These are phyloP conservation scores for Rhorus exstirpatorius DNA, from an alignment of 2,888 invertebrate genomes.

Conservation along the genomic window DNA sequence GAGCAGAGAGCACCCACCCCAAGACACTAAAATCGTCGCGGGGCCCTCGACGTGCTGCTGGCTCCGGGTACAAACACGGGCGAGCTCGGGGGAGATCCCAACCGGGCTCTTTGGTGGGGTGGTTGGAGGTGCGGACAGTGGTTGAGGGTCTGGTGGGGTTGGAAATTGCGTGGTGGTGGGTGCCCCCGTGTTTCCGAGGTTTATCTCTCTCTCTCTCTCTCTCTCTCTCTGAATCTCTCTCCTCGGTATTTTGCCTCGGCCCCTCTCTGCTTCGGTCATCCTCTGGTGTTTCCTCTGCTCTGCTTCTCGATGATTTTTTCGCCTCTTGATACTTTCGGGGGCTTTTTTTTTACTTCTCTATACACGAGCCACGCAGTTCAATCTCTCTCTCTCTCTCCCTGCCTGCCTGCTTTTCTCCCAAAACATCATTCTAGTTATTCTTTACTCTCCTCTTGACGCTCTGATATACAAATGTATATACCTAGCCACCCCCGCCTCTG, in stretches of 20 bases:
- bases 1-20: constrained; percentile 83
- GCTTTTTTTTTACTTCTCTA: constrained; percentile 40
- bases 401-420: constrained; percentile 13
- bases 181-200: constrained; percentile 75
- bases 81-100: constrained; percentile 80
- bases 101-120: constrained; percentile 84
- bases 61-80: constrained; percentile 76
- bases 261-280: constrained; percentile 83
- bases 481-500: constrained; percentile 50
- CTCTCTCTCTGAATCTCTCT: constrained; percentile 76
- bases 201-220: constrained; percentile 69
- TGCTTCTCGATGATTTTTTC: constrained; percentile 71
- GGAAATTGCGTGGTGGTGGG: constrained; percentile 86
- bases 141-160: constrained; percentile 86
- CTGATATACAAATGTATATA: neutral
- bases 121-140: constrained; percentile 86
- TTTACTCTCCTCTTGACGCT: neutral
- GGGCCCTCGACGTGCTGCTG: constrained; percentile 83
- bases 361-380: neutral
- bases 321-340: constrained; percentile 26
- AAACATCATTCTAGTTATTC: neutral
- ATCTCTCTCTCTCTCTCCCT: neutral
- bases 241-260: constrained; percentile 72
- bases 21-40: constrained; percentile 86
- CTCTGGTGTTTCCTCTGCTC: constrained; percentile 66